Evolutionary conservation across 2,797 vertebrate species (phyloP).

Genomic region (Chaetodon trifasciatus): DNA sequence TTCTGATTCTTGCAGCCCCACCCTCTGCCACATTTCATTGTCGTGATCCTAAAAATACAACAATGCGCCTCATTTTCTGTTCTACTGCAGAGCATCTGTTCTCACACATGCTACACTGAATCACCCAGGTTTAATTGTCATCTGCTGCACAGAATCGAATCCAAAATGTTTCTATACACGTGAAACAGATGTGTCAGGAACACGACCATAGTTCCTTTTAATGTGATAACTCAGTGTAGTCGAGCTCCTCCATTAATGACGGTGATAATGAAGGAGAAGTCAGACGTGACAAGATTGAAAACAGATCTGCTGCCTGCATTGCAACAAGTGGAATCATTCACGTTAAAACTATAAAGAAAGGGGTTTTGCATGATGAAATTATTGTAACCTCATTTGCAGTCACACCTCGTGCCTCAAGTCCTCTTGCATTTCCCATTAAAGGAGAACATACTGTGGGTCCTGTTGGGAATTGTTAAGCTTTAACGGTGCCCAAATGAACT

Average conservation of each 20-base stretch:
- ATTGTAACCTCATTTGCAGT: conserved; percentile 65
- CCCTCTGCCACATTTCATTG: conserved; percentile 9
- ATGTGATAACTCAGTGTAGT: conserved; percentile 8
- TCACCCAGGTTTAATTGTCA: conserved; percentile 22
- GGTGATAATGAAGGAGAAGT: conserved; percentile 6
- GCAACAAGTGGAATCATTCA: conserved; percentile 69
- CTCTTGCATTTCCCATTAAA: conserved; percentile 35
- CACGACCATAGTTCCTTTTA: not conserved
- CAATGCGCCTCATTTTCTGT: not conserved
- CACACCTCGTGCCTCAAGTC: conserved; percentile 26
- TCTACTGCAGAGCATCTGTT: conserved; percentile 12
- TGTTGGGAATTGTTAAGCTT: conserved; percentile 51
- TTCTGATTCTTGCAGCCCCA: not conserved
- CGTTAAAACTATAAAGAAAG: conserved; percentile 54
- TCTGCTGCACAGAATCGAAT: not conserved
- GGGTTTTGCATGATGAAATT: conserved; percentile 68
- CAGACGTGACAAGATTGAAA: conserved; percentile 34
- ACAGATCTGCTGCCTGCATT: conserved; percentile 24
- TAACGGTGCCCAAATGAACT: conserved; percentile 44
- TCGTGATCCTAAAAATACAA: not conserved
- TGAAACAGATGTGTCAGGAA: not conserved
- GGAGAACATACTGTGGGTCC: conserved; percentile 22
- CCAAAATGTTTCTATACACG: not conserved
- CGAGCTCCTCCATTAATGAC: not conserved
- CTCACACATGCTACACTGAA: conserved; percentile 15